These are phyloP conservation scores for Diorhabda elongata DNA, from an alignment of 1,140 invertebrate species.

Conservation along the genomic window DNA sequence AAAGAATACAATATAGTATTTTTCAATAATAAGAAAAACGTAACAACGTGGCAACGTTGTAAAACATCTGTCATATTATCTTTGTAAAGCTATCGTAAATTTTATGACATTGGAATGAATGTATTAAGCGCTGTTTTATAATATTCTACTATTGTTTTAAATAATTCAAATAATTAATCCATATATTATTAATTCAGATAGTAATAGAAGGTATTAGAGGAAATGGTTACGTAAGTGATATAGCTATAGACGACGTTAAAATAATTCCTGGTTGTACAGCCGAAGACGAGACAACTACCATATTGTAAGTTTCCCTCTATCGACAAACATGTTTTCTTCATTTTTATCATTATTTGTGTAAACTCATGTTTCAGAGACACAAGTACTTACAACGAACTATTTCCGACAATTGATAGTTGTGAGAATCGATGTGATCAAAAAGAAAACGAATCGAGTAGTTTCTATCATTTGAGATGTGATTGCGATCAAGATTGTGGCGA, in stretches of 20 bases:
- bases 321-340: too few species aligned
- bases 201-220: slow-evolving; percentile 67
- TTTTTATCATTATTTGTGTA: too few species aligned
- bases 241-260: slow-evolving; percentile 68
- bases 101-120: too few species aligned
- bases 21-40: too few species aligned
- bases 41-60: too few species aligned
- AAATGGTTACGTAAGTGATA: slow-evolving; percentile 64
- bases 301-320: slow-evolving; percentile 27
- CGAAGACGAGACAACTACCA: slow-evolving; percentile 27
- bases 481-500: slow-evolving; percentile 39
- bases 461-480: slow-evolving; percentile 29
- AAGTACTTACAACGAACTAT: slow-evolving; percentile 12
- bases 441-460: slow-evolving; percentile 12
- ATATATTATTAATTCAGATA: slow-evolving; percentile 51
- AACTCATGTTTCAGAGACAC: slow-evolving; percentile 15
- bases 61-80: too few species aligned
- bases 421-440: slow-evolving; percentile 31
- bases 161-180: background rate
- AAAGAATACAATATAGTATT: too few species aligned
- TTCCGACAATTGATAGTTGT: slow-evolving; percentile 36
- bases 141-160: background rate
- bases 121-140: background rate
- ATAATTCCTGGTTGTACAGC: slow-evolving; percentile 36
- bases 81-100: too few species aligned